Evolutionary conservation across 2,888 invertebrate species (phyloP), one percentile per base, ranked within the genome.

Genomic region (Aricia artaxerxes): DNA sequence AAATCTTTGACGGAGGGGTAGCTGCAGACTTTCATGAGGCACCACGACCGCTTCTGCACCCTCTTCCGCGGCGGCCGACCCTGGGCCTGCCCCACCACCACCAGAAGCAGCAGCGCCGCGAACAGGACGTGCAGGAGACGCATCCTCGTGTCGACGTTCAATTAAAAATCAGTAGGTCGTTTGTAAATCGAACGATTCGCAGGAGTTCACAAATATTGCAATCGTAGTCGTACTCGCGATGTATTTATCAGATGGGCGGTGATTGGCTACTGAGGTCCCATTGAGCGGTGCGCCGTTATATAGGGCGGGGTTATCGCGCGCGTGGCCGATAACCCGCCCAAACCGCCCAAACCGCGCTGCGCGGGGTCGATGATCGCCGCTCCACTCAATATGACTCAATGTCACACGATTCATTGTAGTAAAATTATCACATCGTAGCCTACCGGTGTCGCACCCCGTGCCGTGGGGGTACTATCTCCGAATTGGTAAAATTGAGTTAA

Each of bases 331-430:
- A 92, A 91, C 91, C 89, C 88, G 83, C 90, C 91, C 78, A 92
- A 93, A 88, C 85, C 75, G 49, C 75, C 75, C 57, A 53, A 76
- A 76, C 85, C 83, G 88, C 16, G 57, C 57, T 16, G 57, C 57
- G 57, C 40, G 77, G 87, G 94, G 93, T 94, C 94, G 92, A 92
- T 93, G 93, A 94, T 80, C 76, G 53, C 53, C 24, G 7, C 31
- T 4, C 6, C 53, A 80, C 85, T 89, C 93, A 93, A 94, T 93
- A 93, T 93, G 93, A 92, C 85, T 89, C 93, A 93, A 94, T 93
- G 93, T 93, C 93, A 92, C 85, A 84, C 84, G 82, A 83, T 85
- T 86, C 87, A 87, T 88, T 87, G 87, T 92, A 92, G 92, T 93
- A 93, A 93, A 92, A 88, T 92, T 92, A 93, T 92, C 92, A 84